Evolutionary conservation across 1,140 invertebrate species (phyloP).

Genomic region (Drosophila elegans): DNA sequence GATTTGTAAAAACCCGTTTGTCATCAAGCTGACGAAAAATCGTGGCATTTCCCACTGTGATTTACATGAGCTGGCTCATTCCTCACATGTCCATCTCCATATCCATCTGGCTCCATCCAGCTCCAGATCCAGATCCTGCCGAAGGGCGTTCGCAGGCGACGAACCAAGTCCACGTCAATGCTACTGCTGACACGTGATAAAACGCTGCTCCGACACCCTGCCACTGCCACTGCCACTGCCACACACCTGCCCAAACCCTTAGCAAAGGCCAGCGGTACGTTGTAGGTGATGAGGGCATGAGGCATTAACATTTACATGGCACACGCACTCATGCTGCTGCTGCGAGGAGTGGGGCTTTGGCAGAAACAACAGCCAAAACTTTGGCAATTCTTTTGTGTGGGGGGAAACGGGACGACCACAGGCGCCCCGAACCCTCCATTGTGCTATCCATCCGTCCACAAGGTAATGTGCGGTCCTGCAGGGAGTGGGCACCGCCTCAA

Average conservation of each 20-base stretch:
- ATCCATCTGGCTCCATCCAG: conserved; percentile 19
- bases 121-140: conserved; percentile 26
- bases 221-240: neutral
- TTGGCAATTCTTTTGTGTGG: conserved; percentile 73
- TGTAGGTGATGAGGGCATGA: conserved; percentile 72
- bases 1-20: conserved; percentile 48
- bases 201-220: conserved; percentile 65
- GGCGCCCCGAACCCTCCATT: conserved; percentile 12
- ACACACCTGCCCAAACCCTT: conserved; percentile 2
- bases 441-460: conserved; percentile 29
- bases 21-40: conserved; percentile 51
- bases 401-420: conserved; percentile 16
- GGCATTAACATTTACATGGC: conserved; percentile 82
- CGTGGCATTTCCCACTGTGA: conserved; percentile 53
- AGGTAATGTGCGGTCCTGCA: conserved; percentile 54
- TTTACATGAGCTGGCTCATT: conserved; percentile 60
- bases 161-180: conserved; percentile 66
- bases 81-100: conserved; percentile 61
- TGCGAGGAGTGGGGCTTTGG: conserved; percentile 8
- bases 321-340: conserved; percentile 48
- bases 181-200: conserved; percentile 82
- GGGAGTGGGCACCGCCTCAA: conserved; percentile 60
- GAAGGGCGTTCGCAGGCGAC: conserved; percentile 34
- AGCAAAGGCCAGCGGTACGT: conserved; percentile 42
- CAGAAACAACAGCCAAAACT: conserved; percentile 74